Percentiles rank a stretch among this genome's conserved stretches.
phyloP scores from a whole-genome alignment of 2,888 invertebrate genomes.

The Eurytoma adleriae region DNA sequence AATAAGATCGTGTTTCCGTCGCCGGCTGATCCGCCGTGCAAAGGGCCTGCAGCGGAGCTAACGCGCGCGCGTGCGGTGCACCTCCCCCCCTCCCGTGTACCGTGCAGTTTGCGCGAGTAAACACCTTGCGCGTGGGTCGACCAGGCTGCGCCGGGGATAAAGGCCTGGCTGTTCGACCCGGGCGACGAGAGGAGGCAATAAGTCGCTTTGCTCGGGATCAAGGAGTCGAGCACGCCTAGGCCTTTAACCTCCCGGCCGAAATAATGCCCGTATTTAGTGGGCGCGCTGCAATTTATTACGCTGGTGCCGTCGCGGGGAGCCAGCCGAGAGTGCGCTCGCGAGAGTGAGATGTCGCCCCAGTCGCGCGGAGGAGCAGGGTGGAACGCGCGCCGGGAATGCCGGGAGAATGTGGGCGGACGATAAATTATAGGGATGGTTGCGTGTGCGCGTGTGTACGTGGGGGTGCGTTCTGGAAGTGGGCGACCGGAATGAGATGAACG shows the following conservation, averaged over 20 bases:
- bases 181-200: slow-evolving; percentile 9
- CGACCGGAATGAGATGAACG: slow-evolving; percentile 33
- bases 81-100: neutral
- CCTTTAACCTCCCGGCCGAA: neutral
- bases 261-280: slow-evolving; percentile 16
- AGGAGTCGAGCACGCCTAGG: neutral
- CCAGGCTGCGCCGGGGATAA: neutral
- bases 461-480: neutral
- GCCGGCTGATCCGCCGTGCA: neutral
- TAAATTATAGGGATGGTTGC: slow-evolving; percentile 30
- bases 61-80: neutral
- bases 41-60: too few species aligned
- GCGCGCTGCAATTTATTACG: slow-evolving; percentile 21
- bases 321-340: neutral
- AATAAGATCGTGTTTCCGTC: slow-evolving; percentile 20
- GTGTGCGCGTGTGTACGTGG: neutral
- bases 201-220: slow-evolving; percentile 27
- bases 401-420: slow-evolving; percentile 1
- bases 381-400: slow-evolving; percentile 12
- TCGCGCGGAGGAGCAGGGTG: neutral
- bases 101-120: neutral
- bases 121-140: neutral
- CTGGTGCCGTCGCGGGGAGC: neutral
- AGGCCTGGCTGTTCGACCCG: neutral
- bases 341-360: neutral